Percentiles rank a stretch among this genome's conserved stretches.
These are phyloP conservation scores for Quadriops clusia DNA, from an alignment of 2,888 invertebrate species.

Conservation along the genomic window DNA sequence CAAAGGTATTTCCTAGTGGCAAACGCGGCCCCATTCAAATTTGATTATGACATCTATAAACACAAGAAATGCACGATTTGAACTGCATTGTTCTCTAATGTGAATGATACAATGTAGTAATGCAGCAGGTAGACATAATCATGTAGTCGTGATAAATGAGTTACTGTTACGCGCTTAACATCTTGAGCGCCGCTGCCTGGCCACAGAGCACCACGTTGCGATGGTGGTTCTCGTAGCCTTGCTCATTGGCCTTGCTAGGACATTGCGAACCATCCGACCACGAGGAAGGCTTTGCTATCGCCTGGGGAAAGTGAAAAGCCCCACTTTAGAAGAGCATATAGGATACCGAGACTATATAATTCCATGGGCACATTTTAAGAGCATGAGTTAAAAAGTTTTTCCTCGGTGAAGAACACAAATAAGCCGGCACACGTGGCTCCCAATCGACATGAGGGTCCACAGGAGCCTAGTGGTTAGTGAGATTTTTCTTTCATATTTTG, in stretches of 20 bases:
- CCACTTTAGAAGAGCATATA: constrained; percentile 17
- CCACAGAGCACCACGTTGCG: too few relatives aligned
- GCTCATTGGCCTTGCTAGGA: constrained; percentile 28
- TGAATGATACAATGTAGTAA: too few relatives aligned
- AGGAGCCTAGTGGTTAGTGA: constrained; percentile 50
- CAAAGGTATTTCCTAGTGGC: too few relatives aligned
- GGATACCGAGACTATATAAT: constrained; percentile 28
- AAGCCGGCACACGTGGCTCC: constrained; percentile 24
- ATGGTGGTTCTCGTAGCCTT: constrained; percentile 20
- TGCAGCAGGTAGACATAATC: too few relatives aligned
- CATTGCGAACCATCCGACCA: too few relatives aligned
- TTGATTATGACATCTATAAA: too few relatives aligned
- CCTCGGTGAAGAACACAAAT: constrained; percentile 25
- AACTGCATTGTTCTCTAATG: too few relatives aligned
- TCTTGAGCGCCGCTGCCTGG: too few relatives aligned
- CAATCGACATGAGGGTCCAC: constrained; percentile 46
- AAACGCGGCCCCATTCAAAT: too few relatives aligned
- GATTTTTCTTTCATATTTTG: constrained; percentile 21
- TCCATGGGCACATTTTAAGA: constrained; percentile 10
- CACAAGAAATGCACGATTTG: too few relatives aligned
- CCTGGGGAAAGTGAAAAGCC: constrained; percentile 21
- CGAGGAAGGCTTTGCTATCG: constrained; percentile 13
- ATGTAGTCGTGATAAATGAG: too few relatives aligned
- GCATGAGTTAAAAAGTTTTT: constrained; percentile 29
- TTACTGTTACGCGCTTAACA: too few relatives aligned